phyloP scores from a whole-genome alignment of 1,140 invertebrate species.

The Armadillidium nasatum region DNA sequence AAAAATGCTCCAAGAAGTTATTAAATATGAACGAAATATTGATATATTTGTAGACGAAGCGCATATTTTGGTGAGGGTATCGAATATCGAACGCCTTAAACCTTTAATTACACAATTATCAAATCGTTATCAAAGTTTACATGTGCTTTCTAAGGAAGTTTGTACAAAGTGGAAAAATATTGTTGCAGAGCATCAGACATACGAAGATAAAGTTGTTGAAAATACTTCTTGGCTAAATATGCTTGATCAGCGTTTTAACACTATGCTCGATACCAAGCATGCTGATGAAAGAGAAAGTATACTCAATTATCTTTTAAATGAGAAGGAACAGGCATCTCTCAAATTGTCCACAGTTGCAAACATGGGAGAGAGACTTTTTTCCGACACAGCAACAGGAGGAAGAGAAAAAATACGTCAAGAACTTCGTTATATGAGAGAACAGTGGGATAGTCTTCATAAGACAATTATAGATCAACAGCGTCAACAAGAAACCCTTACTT shows the following conservation, averaged over 20 bases:
- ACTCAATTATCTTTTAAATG: conserved; percentile 69
- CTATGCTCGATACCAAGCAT: conserved; percentile 48
- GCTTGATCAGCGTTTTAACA: conserved; percentile 66
- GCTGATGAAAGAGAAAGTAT: conserved; percentile 60
- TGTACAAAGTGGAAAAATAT: conserved; percentile 79
- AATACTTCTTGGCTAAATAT: conserved; percentile 70
- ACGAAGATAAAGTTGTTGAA: conserved; percentile 69
- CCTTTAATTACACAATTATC: conserved; percentile 83
- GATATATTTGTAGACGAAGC: conserved; percentile 85
- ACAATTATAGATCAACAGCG: conserved; percentile 50
- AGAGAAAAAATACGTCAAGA: conserved; percentile 80
- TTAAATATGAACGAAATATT: conserved; percentile 67
- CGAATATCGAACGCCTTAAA: conserved; percentile 78
- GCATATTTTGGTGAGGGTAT: conserved; percentile 76
- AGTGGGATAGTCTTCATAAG: conserved; percentile 50
- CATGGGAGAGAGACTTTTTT: conserved; percentile 77
- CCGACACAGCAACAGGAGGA: conserved; percentile 83
- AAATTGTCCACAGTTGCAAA: conserved; percentile 66
- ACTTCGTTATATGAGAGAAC: conserved; percentile 61
- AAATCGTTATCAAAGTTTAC: conserved; percentile 78
- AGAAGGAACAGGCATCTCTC: conserved; percentile 75
- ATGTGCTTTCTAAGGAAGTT: conserved; percentile 77
- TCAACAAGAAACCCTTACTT: conserved; percentile 72
- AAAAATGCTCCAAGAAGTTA: conserved; percentile 66
- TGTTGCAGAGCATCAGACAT: conserved; percentile 76